Evolutionary conservation across 2,888 invertebrate species (phyloP), one percentile per base, ranked within the genome.

Genomic region (Drosophila stalkeri): DNA sequence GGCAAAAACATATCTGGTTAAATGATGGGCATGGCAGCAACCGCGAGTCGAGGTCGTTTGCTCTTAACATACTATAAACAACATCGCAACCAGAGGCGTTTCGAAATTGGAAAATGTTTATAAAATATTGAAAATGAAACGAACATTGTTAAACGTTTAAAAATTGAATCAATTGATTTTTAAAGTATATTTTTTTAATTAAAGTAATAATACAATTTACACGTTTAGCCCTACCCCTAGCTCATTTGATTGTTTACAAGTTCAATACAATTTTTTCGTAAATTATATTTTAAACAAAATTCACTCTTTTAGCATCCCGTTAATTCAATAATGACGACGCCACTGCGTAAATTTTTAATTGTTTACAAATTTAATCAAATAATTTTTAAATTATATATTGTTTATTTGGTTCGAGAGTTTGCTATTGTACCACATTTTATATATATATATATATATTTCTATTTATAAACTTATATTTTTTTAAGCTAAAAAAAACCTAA

Each of bases 341-440:
- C 68, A 47, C 68, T 67, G 69, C 8, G 6, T 3, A 3, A 20
- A 11, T 14, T 41, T 49, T 55, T 39, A 41, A 64, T 59, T 72
- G 64, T 70, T 72, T 70, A 64, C 54, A 64, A 63, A 64, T 41
- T n/a, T n/a, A 41, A 41, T 55, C 55, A 43, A 74, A 78, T 65
- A 56, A 44, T 66, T 57, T 69, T 47, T 4, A 43, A 65, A 43
- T 59, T 47, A 59, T 72, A 27, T 47, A 5, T 47, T 71, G 72
- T 72, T 78, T 72, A 55, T 75, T 63, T 65, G 23, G 33, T 23
- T 43, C 47, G 55, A 69, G 46, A 60, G 62, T 77, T 72, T 46
- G 37, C 59, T 71, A 43, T 66, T 72, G 63, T 46, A 57, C 67
- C 67, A 80, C 72, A 72, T 64, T 78, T n/a, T n/a, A 2, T 41